phyloP scores from a whole-genome alignment of 2,113 vertebrate genomes.

The Pterophyllum scalare region DNA sequence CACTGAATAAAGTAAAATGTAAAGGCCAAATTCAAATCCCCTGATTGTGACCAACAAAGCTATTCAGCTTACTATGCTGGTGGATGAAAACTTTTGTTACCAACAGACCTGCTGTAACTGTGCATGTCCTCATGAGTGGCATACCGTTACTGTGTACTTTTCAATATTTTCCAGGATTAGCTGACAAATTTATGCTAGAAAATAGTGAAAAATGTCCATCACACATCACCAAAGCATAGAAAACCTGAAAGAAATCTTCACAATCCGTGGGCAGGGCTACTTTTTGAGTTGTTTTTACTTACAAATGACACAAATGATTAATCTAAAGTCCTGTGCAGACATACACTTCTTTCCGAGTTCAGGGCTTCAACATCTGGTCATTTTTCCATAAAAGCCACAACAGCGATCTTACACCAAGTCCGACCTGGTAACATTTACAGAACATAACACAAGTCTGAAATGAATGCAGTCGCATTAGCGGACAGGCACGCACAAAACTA shows the following conservation, averaged over 20 bases:
- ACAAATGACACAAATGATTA: background rate
- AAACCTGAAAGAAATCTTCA: accelerated
- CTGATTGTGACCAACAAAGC: background rate
- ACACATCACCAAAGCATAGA: background rate
- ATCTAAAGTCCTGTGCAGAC: background rate
- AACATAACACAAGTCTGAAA: background rate
- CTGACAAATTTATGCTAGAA: background rate
- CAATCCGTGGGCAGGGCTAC: background rate
- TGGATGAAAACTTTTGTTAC: background rate
- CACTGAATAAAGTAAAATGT: background rate
- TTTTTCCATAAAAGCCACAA: conserved; percentile 4
- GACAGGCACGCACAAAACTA: background rate
- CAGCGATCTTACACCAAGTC: background rate
- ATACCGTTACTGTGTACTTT: background rate
- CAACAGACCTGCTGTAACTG: no score
- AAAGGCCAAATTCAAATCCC: background rate
- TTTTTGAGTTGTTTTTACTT: background rate
- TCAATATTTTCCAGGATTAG: background rate
- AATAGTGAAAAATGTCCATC: background rate
- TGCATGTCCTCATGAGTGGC: no score
- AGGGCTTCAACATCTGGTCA: background rate
- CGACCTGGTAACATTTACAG: conserved; percentile 10
- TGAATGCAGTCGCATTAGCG: conserved; percentile 1
- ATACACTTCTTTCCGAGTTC: background rate
- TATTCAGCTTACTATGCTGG: background rate